Base-by-base conservation (phyloP, 2,797 vertebrate genomes). In the Sebastolobus altivelis region DNA sequence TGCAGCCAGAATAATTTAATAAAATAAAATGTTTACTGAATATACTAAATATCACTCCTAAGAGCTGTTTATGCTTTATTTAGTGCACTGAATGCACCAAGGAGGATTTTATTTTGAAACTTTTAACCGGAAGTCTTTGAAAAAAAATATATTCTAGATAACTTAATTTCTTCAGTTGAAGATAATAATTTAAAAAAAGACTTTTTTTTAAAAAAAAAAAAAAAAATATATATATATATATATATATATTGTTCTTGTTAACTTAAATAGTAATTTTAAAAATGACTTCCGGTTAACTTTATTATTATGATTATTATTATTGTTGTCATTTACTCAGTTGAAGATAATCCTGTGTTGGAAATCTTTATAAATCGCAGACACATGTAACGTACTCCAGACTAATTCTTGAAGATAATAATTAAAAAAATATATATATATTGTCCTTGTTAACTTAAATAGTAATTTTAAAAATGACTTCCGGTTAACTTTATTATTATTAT, bases 21-120 rank as follows among this genome's bases (percentile, higher is more conserved):
- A 49, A 20, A 18, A n/a, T n/a, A 12, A 43, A 18, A 43, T 10
- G 1, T 54, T 31, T 12, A 16, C 0, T 12, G 2, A 75, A 29
- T 20, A 20, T 2, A 1, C 6, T 35, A 20, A 22, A 43, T 14
- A 66, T 62, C 16, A 25, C 4, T 58, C n/a, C 1, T 0, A 6
- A 18, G 1, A 25, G 18, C 25, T 62, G 16, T 9, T 67, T 40
- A 52, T 22, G 18, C 0, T 29, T 4, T 16, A 16, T 61, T 55
- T 8, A 5, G 3, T 49, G 2, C n/a, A 18, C 18, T 13, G 13
- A 58, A 5, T 0, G n/a, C 13, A 35, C 1, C 1, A 2, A 5
- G 9, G 13, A 43, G 2, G 12, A 29, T 62, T 88, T 86, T 82
- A 82, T 69, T 86, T 80, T 84, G 83, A 75, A 86, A 82, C 8